A percentile compares a stretch with the other conserved stretches of the same genome.
These are phyloP conservation scores for Neolamprologus sp. DNA, from an alignment of 2,113 vertebrate genomes.

Conservation along the genomic window DNA sequence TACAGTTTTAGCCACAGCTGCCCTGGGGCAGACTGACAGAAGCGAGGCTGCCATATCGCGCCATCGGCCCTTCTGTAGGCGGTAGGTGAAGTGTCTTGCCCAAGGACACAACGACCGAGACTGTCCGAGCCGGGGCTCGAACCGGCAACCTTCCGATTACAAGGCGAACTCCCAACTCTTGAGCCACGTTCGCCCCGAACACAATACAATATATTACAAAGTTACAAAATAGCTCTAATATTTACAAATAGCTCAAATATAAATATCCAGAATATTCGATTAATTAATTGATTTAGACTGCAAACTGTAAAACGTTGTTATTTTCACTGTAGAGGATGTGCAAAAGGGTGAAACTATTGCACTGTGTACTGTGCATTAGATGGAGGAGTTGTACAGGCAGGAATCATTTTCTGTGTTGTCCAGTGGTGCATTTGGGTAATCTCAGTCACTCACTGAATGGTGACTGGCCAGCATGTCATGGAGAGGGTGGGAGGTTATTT, in stretches of 20 bases:
- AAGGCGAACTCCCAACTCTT: no score
- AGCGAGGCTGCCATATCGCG: no score
- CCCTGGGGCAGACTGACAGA: no score
- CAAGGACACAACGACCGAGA: no score
- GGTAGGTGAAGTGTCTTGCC: no score
- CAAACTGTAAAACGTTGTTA: neutral
- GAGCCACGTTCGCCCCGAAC: no score
- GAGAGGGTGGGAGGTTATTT: neutral
- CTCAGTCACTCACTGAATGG: neutral
- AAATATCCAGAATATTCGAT: neutral
- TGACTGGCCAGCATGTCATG: neutral
- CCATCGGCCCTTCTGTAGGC: no score
- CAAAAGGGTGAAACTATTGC: neutral
- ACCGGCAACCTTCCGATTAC: no score
- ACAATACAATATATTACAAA: neutral
- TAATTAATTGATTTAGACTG: rapidly evolving
- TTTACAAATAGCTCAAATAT: neutral
- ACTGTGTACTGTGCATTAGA: neutral
- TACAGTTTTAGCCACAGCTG: no score
- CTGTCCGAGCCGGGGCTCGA: no score
- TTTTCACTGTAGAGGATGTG: neutral
- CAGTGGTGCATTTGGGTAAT: neutral
- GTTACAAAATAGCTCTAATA: neutral
- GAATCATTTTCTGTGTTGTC: neutral
- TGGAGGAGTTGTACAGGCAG: neutral